phyloP scores from a whole-genome alignment of 2,888 invertebrate species.

The Caenorhabditis wallacei region DNA sequence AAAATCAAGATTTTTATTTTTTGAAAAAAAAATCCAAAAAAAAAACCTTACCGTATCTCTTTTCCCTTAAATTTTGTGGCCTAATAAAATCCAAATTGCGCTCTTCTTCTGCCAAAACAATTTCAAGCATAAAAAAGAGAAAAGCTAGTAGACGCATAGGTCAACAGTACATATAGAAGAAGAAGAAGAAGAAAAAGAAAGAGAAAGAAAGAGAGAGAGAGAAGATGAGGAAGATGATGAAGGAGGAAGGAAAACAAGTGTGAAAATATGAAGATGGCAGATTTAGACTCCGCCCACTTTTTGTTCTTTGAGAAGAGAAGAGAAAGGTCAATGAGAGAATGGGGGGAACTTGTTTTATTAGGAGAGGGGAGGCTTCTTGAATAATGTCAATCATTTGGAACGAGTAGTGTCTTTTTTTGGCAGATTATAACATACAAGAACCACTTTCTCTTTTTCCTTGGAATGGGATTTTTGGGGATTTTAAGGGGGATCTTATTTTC shows the following conservation, averaged over 20 bases:
- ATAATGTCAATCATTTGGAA: constrained; percentile 12
- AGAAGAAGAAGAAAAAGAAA: not conserved
- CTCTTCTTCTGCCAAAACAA: not conserved
- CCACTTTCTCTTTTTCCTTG: not conserved
- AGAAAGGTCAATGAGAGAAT: not conserved
- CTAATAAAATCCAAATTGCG: constrained; percentile 26
- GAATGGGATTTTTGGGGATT: too few relatives aligned
- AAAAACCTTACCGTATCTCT: constrained; percentile 58
- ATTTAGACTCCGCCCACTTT: constrained; percentile 29
- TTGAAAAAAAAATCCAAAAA: not conserved
- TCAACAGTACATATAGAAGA: constrained; percentile 48
- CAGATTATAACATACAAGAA: not conserved
- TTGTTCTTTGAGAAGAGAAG: not conserved
- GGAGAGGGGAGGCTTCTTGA: not conserved
- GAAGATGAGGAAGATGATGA: constrained; percentile 6
- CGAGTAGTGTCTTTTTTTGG: not conserved
- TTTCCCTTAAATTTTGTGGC: constrained; percentile 22
- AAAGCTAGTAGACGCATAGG: constrained; percentile 34
- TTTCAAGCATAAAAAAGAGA: not conserved
- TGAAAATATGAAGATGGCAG: constrained; percentile 46
- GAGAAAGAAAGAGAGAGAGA: constrained; percentile 2
- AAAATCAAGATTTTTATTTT: not conserved
- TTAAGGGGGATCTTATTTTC: too few relatives aligned
- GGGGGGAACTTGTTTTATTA: not conserved
- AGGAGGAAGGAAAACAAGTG: constrained; percentile 47